These are phyloP conservation scores for Triplophysa rosa DNA, from an alignment of 2,113 vertebrate species.

Conservation along the genomic window DNA sequence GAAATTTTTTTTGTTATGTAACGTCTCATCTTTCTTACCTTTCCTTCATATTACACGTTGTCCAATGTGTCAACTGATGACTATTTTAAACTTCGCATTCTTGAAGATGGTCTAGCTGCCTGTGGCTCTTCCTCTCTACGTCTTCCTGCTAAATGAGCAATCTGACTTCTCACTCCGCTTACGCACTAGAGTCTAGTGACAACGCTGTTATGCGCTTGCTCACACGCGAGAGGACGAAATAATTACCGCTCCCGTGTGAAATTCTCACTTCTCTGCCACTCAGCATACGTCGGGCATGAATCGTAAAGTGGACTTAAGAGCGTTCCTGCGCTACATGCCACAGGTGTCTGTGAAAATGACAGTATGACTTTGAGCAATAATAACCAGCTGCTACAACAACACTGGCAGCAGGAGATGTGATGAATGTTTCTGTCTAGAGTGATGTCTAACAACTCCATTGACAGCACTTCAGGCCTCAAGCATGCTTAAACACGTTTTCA, in stretches of 20 bases:
- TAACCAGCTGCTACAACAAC: not conserved
- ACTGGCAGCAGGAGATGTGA: not conserved
- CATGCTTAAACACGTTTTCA: not conserved
- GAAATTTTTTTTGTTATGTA: not conserved
- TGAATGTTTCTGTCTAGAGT: not conserved
- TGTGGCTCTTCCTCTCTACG: not conserved
- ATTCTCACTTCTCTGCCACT: not conserved
- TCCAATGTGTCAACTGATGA: not conserved
- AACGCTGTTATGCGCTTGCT: not conserved
- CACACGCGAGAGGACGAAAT: not conserved
- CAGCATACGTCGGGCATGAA: not conserved
- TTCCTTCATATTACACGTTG: not conserved
- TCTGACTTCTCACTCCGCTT: not conserved
- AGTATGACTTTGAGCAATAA: not conserved
- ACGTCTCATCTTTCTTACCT: not conserved
- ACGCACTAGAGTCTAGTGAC: not conserved
- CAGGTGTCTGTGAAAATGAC: not conserved
- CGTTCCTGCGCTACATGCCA: not conserved
- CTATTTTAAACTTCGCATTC: not conserved
- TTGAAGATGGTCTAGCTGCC: not conserved
- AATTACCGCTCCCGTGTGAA: constrained; percentile 13
- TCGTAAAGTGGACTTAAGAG: not conserved
- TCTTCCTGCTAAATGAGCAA: not conserved
- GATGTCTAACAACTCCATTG: not conserved
- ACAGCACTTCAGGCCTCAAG: not conserved